Evolutionary conservation across 2,888 invertebrate species (phyloP).

Genomic region (Tetranychus piercei): DNA sequence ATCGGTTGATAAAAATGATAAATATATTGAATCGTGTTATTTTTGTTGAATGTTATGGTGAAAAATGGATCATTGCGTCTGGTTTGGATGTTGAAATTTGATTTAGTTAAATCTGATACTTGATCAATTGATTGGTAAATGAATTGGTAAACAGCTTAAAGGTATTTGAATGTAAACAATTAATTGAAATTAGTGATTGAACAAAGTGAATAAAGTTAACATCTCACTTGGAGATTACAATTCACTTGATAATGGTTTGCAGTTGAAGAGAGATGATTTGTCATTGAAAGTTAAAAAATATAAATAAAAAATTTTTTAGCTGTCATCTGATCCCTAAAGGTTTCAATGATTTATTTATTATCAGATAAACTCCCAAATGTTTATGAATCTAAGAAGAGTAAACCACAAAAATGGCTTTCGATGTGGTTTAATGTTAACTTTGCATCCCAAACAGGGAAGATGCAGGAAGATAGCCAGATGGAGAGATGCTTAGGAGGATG

Average conservation of each 20-base stretch:
- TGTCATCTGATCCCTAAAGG: neutral
- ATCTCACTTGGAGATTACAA: neutral
- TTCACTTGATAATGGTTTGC: neutral
- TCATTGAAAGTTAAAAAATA: neutral
- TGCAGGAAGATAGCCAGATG: neutral
- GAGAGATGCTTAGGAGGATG: neutral
- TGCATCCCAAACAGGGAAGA: neutral
- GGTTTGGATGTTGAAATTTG: too few relatives aligned
- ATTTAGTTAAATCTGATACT: too few relatives aligned
- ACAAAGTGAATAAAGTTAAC: neutral
- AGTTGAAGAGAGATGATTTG: neutral
- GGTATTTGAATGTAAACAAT: neutral
- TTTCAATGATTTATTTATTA: neutral
- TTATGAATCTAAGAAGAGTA: neutral
- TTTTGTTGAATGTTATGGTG: too few relatives aligned
- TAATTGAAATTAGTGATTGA: neutral
- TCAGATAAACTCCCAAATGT: neutral
- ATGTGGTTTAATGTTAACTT: neutral
- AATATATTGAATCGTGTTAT: too few relatives aligned
- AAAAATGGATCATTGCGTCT: too few relatives aligned
- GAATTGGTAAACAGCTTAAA: neutral
- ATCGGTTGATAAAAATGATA: too few relatives aligned
- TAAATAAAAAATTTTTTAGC: neutral
- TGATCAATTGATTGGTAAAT: too few relatives aligned
- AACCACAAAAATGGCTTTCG: neutral